Conservation (phyloP, 2,113 vertebrate species). For the Bothrops jararaca region DNA sequence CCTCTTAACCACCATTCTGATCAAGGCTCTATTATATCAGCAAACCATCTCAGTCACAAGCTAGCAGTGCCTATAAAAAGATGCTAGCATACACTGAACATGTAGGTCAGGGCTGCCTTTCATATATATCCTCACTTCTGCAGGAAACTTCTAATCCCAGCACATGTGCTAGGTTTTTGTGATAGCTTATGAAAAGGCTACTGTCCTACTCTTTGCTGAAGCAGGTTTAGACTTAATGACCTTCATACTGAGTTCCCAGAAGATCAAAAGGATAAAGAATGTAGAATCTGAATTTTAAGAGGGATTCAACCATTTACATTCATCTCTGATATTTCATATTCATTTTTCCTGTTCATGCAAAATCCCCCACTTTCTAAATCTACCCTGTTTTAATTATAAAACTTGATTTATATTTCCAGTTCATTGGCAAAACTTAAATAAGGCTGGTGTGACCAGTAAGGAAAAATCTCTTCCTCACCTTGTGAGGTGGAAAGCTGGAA, state of each 20-base stretch:
- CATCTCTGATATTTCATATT: background rate
- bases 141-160: background rate
- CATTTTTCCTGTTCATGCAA: constrained; percentile 1
- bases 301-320: background rate
- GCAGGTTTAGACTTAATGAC: background rate
- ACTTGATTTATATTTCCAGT: background rate
- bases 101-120: background rate
- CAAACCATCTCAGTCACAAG: background rate
- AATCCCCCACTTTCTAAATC: background rate
- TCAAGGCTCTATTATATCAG: background rate
- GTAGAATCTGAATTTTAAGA: constrained; percentile 25
- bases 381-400: background rate
- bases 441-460: background rate
- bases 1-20: background rate
- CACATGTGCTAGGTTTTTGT: constrained; percentile 13
- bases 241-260: constrained; percentile 21
- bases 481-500: background rate
- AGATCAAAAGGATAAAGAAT: constrained; percentile 13
- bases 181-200: fast-evolving
- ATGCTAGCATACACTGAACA: background rate
- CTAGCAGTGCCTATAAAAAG: background rate
- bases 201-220: constrained; percentile 1
- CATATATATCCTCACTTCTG: background rate
- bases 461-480: background rate
- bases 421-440: background rate